Evolutionary conservation across 2,888 invertebrate genomes (phyloP).

Genomic region (Synergus japonicus): DNA sequence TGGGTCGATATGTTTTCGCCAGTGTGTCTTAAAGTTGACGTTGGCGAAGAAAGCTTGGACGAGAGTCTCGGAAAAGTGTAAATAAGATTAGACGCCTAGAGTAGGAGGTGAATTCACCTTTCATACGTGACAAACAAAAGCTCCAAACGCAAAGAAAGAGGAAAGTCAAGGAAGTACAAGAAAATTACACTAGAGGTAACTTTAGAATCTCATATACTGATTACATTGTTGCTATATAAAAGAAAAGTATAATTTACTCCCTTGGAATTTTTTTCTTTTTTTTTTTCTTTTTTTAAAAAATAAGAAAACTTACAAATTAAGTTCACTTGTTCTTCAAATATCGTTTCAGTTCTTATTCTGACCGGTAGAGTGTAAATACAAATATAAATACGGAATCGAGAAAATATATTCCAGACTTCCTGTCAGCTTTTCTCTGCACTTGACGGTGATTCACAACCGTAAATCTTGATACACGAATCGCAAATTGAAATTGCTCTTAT

Average conservation of each 20-base stretch:
- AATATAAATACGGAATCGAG: too few species aligned
- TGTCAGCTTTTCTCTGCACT: background rate
- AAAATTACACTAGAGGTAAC: background rate
- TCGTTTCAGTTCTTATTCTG: too few species aligned
- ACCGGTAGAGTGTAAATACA: too few species aligned
- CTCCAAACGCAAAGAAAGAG: background rate
- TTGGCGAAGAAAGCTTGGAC: slow-evolving; percentile 25
- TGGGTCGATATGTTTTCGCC: slow-evolving; percentile 32
- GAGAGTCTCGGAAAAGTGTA: slow-evolving; percentile 31
- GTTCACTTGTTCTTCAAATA: too few species aligned
- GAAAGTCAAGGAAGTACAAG: slow-evolving; percentile 13
- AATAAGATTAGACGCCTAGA: slow-evolving; percentile 36
- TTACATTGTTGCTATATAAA: background rate
- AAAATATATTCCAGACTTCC: background rate
- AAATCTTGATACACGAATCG: background rate
- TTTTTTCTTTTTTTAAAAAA: too few species aligned
- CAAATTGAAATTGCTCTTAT: background rate
- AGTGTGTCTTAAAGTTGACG: slow-evolving; percentile 19
- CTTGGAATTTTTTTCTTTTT: too few species aligned
- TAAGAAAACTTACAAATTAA: too few species aligned
- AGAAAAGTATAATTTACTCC: too few species aligned
- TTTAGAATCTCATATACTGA: background rate
- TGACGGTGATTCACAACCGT: background rate
- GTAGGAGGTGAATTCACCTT: slow-evolving; percentile 33
- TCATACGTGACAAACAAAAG: slow-evolving; percentile 38